Evolutionary conservation across 2,888 invertebrate species (phyloP).

Genomic region (Microchrysa polita): DNA sequence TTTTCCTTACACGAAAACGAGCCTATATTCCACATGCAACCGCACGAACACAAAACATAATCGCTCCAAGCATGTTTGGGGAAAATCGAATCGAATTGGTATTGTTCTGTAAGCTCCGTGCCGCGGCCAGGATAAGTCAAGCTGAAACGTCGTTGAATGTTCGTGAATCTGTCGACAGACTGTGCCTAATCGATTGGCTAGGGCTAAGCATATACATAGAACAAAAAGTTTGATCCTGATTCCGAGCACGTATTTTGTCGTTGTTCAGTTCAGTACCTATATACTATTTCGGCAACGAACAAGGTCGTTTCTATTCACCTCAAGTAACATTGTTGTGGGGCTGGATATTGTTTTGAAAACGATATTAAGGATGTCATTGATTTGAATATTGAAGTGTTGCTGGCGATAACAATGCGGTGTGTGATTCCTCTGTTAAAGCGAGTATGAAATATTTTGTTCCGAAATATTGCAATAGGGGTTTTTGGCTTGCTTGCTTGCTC

Average conservation of each 20-base stretch:
- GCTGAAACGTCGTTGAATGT: conserved; percentile 16
- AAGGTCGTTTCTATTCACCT: conserved; percentile 21
- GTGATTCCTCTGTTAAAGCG: too few species aligned
- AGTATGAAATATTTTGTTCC: too few species aligned
- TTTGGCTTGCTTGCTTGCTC: too few species aligned
- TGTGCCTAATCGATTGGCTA: conserved; percentile 27
- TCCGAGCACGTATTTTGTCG: conserved; percentile 20
- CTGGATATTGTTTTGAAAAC: conserved; percentile 33
- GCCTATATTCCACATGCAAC: too few species aligned
- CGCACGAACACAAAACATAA: too few species aligned
- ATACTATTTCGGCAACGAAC: neutral
- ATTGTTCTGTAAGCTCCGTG: neutral
- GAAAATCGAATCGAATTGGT: conserved; percentile 12
- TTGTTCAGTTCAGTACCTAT: too few species aligned
- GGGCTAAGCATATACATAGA: too few species aligned
- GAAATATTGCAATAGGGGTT: too few species aligned
- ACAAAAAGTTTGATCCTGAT: conserved; percentile 9
- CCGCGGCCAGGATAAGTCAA: conserved; percentile 15
- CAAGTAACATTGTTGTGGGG: conserved; percentile 34
- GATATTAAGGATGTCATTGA: conserved; percentile 10
- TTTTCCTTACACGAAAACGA: too few species aligned
- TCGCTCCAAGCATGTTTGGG: neutral
- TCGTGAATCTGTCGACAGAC: conserved; percentile 23
- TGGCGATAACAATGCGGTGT: too few species aligned
- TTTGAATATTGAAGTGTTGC: conserved; percentile 16